phyloP scores from a whole-genome alignment of 2,797 vertebrate species.

The Ispidina lecontei region DNA sequence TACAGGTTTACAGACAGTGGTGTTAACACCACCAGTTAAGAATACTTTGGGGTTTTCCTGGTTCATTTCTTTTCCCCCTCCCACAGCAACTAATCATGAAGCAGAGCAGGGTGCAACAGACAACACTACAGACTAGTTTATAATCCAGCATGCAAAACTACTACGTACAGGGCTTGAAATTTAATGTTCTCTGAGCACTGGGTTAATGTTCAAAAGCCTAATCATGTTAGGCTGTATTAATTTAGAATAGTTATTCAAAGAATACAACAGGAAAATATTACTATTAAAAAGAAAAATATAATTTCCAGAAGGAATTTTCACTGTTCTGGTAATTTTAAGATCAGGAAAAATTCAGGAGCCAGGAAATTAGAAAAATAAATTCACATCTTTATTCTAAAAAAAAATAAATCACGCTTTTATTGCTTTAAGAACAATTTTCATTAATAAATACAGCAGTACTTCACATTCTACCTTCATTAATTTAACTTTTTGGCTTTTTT shows the following conservation, averaged over 20 bases:
- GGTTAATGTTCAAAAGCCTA: constrained; percentile 77
- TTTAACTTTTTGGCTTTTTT: neutral
- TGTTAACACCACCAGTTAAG: constrained; percentile 64
- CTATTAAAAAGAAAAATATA: constrained; percentile 74
- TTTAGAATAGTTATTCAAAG: constrained; percentile 72
- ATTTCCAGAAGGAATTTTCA: constrained; percentile 76
- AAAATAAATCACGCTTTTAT: neutral
- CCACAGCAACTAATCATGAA: constrained; percentile 79
- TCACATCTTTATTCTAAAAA: neutral
- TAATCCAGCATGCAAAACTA: constrained; percentile 91
- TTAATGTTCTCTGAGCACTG: constrained; percentile 77
- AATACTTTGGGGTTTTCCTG: constrained; percentile 13
- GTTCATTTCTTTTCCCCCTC: neutral
- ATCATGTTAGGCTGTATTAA: constrained; percentile 66
- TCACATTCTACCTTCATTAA: neutral
- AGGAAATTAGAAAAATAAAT: constrained; percentile 14
- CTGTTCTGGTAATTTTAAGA: neutral
- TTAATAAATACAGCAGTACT: neutral
- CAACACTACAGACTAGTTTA: constrained; percentile 87
- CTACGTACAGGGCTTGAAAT: constrained; percentile 94
- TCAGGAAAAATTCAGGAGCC: constrained; percentile 10
- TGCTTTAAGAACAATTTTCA: neutral
- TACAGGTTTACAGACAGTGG: constrained; percentile 75
- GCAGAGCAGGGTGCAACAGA: constrained; percentile 86
- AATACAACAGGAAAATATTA: constrained; percentile 68